These are phyloP conservation scores for Seriola quinqueradiata DNA, from an alignment of 2,113 vertebrate genomes.

Conservation along the genomic window DNA sequence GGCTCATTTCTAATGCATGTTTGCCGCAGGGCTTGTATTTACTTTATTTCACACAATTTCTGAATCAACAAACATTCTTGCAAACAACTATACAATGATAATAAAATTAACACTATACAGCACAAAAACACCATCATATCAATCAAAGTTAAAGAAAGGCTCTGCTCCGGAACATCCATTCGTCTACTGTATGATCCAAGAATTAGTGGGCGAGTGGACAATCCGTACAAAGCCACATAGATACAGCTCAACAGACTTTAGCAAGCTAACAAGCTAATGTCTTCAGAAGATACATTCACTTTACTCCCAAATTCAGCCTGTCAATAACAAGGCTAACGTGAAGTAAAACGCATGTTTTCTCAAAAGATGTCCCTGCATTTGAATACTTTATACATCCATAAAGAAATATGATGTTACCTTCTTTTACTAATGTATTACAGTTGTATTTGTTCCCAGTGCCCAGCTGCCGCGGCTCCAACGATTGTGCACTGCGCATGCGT, in stretches of 20 bases:
- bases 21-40: neutral
- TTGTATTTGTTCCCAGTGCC: neutral
- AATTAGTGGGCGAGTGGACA: too few species aligned
- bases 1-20: neutral
- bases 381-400: neutral
- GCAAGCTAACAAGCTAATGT: conserved; percentile 19
- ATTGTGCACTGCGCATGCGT: conserved; percentile 66
- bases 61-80: too few species aligned
- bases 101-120: too few species aligned
- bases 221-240: too few species aligned
- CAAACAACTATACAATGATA: too few species aligned
- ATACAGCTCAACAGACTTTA: neutral
- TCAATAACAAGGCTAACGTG: neutral
- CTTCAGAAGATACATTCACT: neutral
- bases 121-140: neutral
- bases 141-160: neutral
- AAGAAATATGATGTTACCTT: conserved; percentile 42
- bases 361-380: rapidly evolving
- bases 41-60: too few species aligned
- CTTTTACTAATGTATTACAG: neutral
- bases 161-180: too few species aligned
- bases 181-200: too few species aligned
- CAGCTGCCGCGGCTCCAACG: rapidly evolving
- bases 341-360: rapidly evolving
- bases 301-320: neutral